These are phyloP conservation scores for Phylloscopus whistleri DNA, from an alignment of 2,113 vertebrate species.

Conservation along the genomic window DNA sequence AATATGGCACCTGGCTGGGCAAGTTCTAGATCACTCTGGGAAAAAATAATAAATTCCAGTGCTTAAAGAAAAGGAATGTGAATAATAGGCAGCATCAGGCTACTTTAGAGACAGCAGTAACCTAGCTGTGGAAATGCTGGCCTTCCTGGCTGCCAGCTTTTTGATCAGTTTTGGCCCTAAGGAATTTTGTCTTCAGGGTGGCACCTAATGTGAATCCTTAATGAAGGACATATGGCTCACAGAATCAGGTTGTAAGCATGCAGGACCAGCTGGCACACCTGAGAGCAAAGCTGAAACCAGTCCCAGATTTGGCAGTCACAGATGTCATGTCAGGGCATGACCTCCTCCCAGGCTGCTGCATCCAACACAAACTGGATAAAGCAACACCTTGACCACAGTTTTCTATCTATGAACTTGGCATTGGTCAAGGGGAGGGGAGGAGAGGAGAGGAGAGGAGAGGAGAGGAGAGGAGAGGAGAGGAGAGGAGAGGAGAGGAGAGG, in stretches of 20 bases:
- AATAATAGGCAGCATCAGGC: background rate
- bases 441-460: background rate
- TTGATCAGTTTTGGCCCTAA: background rate
- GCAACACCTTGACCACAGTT: background rate
- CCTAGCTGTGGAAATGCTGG: background rate
- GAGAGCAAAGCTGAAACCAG: background rate
- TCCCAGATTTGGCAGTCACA: background rate
- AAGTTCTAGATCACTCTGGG: background rate
- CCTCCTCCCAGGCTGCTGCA: background rate
- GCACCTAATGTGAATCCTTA: background rate
- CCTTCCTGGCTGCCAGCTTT: background rate
- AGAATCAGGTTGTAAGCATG: rapidly evolving
- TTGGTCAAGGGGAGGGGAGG: too few species aligned
- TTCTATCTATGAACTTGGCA: background rate
- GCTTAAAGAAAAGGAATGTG: background rate
- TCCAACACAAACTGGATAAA: background rate
- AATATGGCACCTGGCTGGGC: background rate
- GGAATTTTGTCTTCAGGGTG: background rate
- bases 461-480: too few species aligned
- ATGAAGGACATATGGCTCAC: background rate
- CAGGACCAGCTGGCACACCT: background rate
- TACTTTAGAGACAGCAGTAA: background rate
- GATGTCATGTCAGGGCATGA: background rate
- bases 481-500: too few species aligned
- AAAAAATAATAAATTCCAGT: background rate